Evolutionary conservation across 2,888 invertebrate genomes (phyloP).

Genomic region (Cerastis rubricosa): DNA sequence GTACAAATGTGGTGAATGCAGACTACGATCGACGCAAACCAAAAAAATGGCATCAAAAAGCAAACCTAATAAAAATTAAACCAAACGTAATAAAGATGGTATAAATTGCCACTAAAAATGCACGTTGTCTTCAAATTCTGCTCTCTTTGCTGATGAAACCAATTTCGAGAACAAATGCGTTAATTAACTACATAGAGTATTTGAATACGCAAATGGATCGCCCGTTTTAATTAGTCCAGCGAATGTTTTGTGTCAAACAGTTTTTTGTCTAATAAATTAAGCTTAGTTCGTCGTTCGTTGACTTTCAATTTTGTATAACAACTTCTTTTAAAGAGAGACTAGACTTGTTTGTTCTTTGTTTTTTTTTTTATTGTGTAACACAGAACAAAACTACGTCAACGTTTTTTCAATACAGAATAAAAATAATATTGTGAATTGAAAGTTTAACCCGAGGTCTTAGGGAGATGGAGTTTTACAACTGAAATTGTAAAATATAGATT

Average conservation of each 20-base stretch:
- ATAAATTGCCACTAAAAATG: conserved; percentile 47
- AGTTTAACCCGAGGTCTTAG: neutral
- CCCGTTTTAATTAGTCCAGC: conserved; percentile 64
- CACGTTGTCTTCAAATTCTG: conserved; percentile 42
- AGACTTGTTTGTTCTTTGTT: conserved; percentile 40
- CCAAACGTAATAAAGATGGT: conserved; percentile 28
- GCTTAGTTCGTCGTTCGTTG: conserved; percentile 49
- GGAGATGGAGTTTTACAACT: neutral
- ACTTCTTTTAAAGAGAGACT: conserved; percentile 46
- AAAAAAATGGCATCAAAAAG: neutral
- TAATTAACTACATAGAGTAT: conserved; percentile 65
- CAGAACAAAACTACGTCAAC: no score
- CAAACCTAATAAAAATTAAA: conserved; percentile 24
- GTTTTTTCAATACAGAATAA: conserved; percentile 36
- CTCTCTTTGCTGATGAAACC: conserved; percentile 55
- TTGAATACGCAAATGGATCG: conserved; percentile 66
- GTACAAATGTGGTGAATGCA: neutral
- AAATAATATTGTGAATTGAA: conserved; percentile 35
- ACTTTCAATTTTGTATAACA: conserved; percentile 50
- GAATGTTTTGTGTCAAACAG: conserved; percentile 63
- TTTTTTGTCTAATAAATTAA: conserved; percentile 63
- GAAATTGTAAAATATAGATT: conserved; percentile 7
- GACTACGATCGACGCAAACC: neutral
- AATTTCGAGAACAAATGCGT: conserved; percentile 65
- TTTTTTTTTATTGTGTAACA: conserved; percentile 26